phyloP scores from a whole-genome alignment of 2,797 vertebrate species.

The Muscicapa comitata region DNA sequence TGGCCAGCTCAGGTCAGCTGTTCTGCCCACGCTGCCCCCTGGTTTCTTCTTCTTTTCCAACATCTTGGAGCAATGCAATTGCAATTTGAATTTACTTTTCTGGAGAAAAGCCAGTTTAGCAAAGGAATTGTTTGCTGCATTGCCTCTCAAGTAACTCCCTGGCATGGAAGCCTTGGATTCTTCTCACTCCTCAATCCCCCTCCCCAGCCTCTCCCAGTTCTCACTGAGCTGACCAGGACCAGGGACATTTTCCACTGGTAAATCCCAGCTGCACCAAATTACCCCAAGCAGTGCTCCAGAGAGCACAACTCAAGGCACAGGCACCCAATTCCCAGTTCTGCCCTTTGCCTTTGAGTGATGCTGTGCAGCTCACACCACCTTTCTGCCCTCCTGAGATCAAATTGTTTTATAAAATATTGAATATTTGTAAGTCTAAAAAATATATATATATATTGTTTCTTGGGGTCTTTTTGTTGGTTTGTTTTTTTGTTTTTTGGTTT shows the following conservation, averaged over 20 bases:
- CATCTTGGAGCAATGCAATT: neutral
- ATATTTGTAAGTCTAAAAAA: neutral
- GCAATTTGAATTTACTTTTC: neutral
- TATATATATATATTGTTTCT: too few species aligned
- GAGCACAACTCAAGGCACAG: neutral
- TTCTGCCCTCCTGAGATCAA: neutral
- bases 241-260: neutral
- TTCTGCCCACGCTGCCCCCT: neutral
- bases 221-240: neutral
- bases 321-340: neutral
- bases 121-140: neutral
- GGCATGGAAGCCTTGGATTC: neutral
- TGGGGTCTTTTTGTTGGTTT: too few species aligned
- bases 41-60: neutral
- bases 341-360: neutral
- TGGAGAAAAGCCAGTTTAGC: neutral
- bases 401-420: neutral
- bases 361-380: neutral
- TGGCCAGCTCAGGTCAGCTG: neutral
- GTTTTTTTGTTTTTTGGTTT: neutral
- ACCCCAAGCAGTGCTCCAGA: accelerated
- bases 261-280: neutral
- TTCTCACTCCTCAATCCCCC: neutral
- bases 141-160: neutral
- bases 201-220: neutral